Percentiles rank a stretch among this genome's conserved stretches.
Conservation (phyloP, 1,140 invertebrate genomes). For the Bombus ignitus region DNA sequence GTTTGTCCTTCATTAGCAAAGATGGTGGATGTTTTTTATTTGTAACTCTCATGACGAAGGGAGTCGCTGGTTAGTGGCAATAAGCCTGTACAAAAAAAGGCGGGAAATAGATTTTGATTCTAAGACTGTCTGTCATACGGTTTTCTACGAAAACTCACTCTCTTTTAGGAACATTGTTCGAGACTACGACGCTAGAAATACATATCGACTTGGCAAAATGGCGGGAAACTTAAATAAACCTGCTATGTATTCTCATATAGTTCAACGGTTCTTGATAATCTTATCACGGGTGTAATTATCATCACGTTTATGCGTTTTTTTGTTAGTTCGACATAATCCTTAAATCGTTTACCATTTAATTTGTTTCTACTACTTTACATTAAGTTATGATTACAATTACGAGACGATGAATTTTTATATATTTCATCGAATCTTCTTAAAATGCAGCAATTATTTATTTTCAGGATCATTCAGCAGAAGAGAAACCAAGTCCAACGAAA, state of each 20-base stretch:
- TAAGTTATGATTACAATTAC: not conserved
- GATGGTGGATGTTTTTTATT: conserved; percentile 80
- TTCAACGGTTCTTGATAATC: conserved; percentile 72
- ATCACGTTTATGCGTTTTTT: conserved; percentile 16
- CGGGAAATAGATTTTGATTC: conserved; percentile 65
- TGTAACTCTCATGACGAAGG: conserved; percentile 59
- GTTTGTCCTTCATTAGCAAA: conserved; percentile 78
- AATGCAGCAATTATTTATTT: conserved; percentile 55
- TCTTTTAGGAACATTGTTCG: not conserved
- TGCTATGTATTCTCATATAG: conserved; percentile 23
- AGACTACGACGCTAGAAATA: conserved; percentile 40
- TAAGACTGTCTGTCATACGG: not conserved
- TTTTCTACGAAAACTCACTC: conserved; percentile 12
- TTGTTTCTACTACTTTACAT: not conserved
- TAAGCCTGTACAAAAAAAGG: conserved; percentile 66
- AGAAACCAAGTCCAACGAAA: conserved; percentile 79
- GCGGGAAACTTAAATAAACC: conserved; percentile 72
- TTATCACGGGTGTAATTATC: conserved; percentile 69
- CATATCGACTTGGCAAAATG: conserved; percentile 58
- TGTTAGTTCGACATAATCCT: conserved; percentile 33
- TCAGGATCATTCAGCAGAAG: conserved; percentile 77
- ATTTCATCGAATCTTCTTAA: not conserved
- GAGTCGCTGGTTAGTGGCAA: conserved; percentile 56
- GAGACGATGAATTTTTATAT: not conserved
- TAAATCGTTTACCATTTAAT: conserved; percentile 3